Base-by-base conservation (phyloP, 1,140 invertebrate genomes). In the Caenorhabditis latens region DNA sequence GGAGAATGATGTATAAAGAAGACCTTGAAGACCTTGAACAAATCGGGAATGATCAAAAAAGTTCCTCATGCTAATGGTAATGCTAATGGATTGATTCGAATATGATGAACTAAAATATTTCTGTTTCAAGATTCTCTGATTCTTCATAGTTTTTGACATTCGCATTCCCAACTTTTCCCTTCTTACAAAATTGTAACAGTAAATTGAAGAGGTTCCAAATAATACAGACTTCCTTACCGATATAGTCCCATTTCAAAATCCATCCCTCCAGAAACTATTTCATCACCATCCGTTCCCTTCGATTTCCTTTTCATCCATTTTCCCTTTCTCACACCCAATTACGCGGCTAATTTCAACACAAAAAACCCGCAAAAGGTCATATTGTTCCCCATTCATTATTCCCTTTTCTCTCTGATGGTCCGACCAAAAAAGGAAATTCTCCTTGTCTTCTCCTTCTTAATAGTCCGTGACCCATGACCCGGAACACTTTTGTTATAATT, bases 391-490 rank as follows among this genome's bases (percentile, higher is more conserved):
- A n/a, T 79, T 79, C 32, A 79, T 50, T 48, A 50, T 11, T n/a
- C 46, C 24, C n/a, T 0, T 79, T 32, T 50, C 46, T 16, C 42
- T 24, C 46, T n/a, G 53, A 50, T 50, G 65, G 43, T 42, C 42
- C 65, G 40, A 43, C 65, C n/a, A 14, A 40, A 67, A 48, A 75
- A 75, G 9, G 19, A 5, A 40, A 43, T 21, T n/a, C n/a, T 48
- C 71, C 46, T 79, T 50, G 43, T 50, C 71, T 43, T 42, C 24
- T 40, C 21, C 46, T 24, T n/a, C 71, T 79, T 79, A 79, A 79
- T 79, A 79, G 71, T 50, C 13, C 71, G 46, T 79, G 71, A 50
- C 71, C 71, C 71, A 79, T 79, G 71, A 79, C 71, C 71, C 71
- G 71, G 71, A 79, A 50, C 43, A 79, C 71, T 50, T 50, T 48